Evolutionary conservation across 92 coral and sea anemone species (phyloP).

Genomic region (Isaurus tuberculatus): DNA sequence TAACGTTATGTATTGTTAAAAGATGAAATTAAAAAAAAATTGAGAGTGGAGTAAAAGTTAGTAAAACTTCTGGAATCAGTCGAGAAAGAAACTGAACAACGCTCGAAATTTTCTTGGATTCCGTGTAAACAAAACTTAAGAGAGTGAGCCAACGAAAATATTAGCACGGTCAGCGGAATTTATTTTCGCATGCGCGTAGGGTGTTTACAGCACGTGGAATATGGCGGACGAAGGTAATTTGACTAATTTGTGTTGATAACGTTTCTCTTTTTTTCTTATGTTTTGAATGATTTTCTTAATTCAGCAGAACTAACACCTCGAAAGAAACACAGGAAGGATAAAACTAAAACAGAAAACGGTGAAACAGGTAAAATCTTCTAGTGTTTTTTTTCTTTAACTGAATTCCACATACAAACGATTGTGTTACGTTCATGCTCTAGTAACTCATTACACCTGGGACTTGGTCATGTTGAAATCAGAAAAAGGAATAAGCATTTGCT

Average conservation of each 20-base stretch:
- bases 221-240: constrained; percentile 44
- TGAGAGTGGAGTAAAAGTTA: too few relatives aligned
- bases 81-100: too few relatives aligned
- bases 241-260: not conserved
- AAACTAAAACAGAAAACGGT: constrained; percentile 63
- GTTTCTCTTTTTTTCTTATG: not conserved
- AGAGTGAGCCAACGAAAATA: too few relatives aligned
- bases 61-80: too few relatives aligned
- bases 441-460: not conserved
- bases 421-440: not conserved
- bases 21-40: too few relatives aligned
- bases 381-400: too few relatives aligned
- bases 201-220: constrained; percentile 45
- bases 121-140: too few relatives aligned
- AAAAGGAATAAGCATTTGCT: constrained; percentile 17
- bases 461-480: not conserved
- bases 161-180: not conserved
- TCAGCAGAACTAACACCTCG: constrained; percentile 63
- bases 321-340: constrained; percentile 86
- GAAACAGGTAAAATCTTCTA: constrained; percentile 63
- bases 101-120: too few relatives aligned
- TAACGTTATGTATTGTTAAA: too few relatives aligned
- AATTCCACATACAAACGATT: not conserved
- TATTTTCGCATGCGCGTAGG: constrained; percentile 5
- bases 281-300: not conserved